Base-by-base conservation (phyloP, 2,797 vertebrate species). In the Danio albolineatus region DNA sequence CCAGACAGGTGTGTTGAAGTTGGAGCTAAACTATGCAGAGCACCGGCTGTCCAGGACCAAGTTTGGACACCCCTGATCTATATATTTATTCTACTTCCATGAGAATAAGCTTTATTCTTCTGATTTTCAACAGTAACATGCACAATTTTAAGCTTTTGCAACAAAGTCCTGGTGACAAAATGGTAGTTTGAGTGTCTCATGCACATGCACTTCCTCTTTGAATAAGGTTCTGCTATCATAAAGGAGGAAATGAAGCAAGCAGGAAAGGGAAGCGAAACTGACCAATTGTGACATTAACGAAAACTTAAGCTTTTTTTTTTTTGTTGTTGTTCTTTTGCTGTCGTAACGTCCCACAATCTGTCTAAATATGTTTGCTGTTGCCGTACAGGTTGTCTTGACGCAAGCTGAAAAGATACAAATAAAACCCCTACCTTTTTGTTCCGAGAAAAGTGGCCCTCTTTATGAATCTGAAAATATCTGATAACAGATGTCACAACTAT, bases 201-300 rank as follows among this genome's bases (percentile, higher is more conserved):
- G 36, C 43, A 54, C 9, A 16, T n/a, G 7, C 10, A 66, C 73
- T 84, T 86, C 85, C 83, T 78, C 53, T 81, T 84, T 79, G 61
- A 12, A 9, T 59, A 36, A 39, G 17, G 60, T 44, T n/a, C 64
- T 83, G 73, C 36, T 64, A 28, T 49, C 43, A 56, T 7, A 13
- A 10, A 36, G 44, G 60, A 79, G 85, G 85, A 85, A 83, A 76
- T 83, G 43, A 78, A 71, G 57, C 78, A 70, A 81, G 64, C 13
- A 51, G 41, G 48, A 54, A 76, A 51, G 78, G 77, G 85, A 86
- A 85, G 74, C 70, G 82, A 86, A 85, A 84, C 78, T 64, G 73
- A 62, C 49, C 77, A 53, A 36, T 80, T 41, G 70, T 38, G 69
- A 78, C 79, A 71, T 59, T 17, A 44, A 51, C 67, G 61, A 54